These are phyloP conservation scores for Megalopta genalis DNA, from an alignment of 1,140 invertebrate genomes.

Conservation along the genomic window DNA sequence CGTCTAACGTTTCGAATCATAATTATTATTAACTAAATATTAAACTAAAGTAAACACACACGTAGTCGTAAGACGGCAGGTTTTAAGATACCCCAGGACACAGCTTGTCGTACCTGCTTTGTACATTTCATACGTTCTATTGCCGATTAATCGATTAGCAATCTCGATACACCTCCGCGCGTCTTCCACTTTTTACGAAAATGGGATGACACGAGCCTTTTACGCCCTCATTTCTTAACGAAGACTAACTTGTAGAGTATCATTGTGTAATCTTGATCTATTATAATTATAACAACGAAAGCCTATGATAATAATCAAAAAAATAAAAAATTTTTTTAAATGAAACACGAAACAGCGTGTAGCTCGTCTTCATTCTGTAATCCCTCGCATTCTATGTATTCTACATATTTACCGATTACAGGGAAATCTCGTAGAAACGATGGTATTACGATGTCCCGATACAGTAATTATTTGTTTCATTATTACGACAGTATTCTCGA, in stretches of 20 bases:
- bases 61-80: conserved; percentile 50
- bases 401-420: too few relatives aligned
- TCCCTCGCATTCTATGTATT: too few relatives aligned
- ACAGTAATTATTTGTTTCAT: too few relatives aligned
- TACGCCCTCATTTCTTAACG: conserved; percentile 59
- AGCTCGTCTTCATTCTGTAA: neutral
- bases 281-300: conserved; percentile 71
- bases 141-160: conserved; percentile 64
- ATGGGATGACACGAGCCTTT: conserved; percentile 38
- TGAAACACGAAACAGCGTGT: too few relatives aligned
- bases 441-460: too few relatives aligned
- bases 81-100: conserved; percentile 2
- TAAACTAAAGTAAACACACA: conserved; percentile 23
- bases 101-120: conserved; percentile 64
- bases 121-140: conserved; percentile 73
- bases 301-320: conserved; percentile 49
- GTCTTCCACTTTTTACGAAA: conserved; percentile 37
- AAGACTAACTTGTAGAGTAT: conserved; percentile 76
- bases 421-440: too few relatives aligned
- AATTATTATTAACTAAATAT: conserved; percentile 47
- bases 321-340: conserved; percentile 4
- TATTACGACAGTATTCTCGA: too few relatives aligned
- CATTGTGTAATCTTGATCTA: conserved; percentile 72
- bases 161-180: conserved; percentile 34
- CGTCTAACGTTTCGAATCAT: conserved; percentile 30